Conservation (phyloP, 2,888 invertebrate genomes). For the Dorcus parallelipipedus region DNA sequence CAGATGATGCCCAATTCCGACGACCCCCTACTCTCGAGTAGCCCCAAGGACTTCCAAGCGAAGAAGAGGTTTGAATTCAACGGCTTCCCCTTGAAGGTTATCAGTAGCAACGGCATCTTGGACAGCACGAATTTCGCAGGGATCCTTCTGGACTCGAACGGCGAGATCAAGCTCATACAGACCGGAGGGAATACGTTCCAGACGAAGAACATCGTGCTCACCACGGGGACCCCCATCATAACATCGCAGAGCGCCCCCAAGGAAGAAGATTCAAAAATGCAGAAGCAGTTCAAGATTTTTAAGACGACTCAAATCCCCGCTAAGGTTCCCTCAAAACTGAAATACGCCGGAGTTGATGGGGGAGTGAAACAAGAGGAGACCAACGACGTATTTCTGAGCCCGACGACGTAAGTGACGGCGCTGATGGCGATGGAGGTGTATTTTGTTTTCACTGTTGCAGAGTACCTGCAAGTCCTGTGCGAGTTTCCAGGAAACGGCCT, state of each 20-base stretch:
- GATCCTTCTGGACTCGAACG: conserved; percentile 59
- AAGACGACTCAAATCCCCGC: conserved; percentile 32
- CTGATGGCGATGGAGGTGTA: neutral
- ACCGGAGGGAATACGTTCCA: conserved; percentile 51
- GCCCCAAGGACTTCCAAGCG: conserved; percentile 72
- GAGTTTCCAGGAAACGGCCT: conserved; percentile 62
- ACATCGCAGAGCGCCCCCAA: conserved; percentile 30
- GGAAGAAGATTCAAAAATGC: conserved; percentile 19
- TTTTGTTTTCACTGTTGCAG: conserved; percentile 42
- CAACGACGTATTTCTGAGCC: conserved; percentile 76
- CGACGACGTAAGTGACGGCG: conserved; percentile 51
- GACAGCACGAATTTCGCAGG: conserved; percentile 58
- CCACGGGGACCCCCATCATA: conserved; percentile 37
- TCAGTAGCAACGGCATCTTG: conserved; percentile 54
- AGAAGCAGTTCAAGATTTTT: conserved; percentile 18
- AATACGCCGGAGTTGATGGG: conserved; percentile 35
- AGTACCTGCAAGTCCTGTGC: conserved; percentile 65
- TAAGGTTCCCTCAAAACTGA: conserved; percentile 38
- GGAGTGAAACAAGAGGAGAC: conserved; percentile 61
- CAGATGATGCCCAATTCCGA: conserved; percentile 88
- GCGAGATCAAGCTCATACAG: conserved; percentile 61
- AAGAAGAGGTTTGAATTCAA: conserved; percentile 57
- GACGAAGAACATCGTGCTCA: conserved; percentile 45
- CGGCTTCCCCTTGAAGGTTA: conserved; percentile 55
- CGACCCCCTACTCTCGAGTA: conserved; percentile 79